phyloP scores from a whole-genome alignment of 1,140 invertebrate species.

The Drosophila pandora region DNA sequence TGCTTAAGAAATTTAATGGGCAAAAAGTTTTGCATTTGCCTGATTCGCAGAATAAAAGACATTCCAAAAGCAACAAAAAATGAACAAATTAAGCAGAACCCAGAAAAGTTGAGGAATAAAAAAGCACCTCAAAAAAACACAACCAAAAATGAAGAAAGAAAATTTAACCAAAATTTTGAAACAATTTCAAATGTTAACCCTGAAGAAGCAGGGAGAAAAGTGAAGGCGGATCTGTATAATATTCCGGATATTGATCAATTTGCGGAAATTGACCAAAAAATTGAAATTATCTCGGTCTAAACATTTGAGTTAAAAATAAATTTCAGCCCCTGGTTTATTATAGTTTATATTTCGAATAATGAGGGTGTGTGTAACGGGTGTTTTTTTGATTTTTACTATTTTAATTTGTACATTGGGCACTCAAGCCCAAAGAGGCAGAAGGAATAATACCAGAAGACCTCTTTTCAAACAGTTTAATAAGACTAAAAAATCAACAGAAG shows the following conservation, averaged over 20 bases:
- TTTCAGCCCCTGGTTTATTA: neutral
- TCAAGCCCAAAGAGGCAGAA: neutral
- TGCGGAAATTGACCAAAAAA: neutral
- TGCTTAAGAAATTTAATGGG: conserved; percentile 4
- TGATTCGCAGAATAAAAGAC: neutral
- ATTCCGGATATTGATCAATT: neutral
- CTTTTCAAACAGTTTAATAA: neutral
- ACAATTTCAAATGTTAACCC: neutral
- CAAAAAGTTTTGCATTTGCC: conserved; percentile 17
- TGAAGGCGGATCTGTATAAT: neutral
- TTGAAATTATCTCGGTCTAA: conserved; percentile 4
- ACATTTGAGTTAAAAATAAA: neutral
- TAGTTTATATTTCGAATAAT: neutral
- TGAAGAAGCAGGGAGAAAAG: neutral
- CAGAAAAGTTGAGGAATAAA: neutral
- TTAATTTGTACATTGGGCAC: neutral
- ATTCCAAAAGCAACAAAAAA: neutral
- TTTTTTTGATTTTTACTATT: neutral
- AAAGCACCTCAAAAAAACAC: neutral
- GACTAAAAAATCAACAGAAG: too few species aligned
- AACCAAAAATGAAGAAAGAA: neutral
- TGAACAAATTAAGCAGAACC: neutral
- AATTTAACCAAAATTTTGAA: neutral
- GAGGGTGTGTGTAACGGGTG: neutral
- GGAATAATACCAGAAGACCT: neutral